Evolutionary conservation across 2,888 invertebrate genomes (phyloP).

Genomic region (Polydrusus pterygomalis): DNA sequence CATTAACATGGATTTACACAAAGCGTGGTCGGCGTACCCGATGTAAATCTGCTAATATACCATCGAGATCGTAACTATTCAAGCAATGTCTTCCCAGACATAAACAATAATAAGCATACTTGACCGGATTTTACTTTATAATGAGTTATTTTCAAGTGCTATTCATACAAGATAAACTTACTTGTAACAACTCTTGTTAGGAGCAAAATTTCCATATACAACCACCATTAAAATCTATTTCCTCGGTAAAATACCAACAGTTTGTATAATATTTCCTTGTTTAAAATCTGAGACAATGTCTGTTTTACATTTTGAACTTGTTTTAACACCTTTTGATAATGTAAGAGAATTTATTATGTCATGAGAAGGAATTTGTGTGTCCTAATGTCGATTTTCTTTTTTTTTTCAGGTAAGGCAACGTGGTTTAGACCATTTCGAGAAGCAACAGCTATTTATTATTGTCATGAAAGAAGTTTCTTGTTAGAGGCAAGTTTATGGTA

Average conservation of each 20-base stretch:
- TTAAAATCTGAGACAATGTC: conserved; percentile 51
- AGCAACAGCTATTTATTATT: background rate
- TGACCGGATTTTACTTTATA: conserved; percentile 50
- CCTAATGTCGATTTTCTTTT: conserved; percentile 37
- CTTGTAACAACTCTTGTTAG: conserved; percentile 52
- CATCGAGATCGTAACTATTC: background rate
- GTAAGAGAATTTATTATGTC: conserved; percentile 46
- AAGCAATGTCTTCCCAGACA: conserved; percentile 22
- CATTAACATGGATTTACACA: background rate
- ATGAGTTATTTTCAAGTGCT: conserved; percentile 42
- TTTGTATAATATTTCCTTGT: conserved; percentile 46
- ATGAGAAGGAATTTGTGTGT: conserved; percentile 36
- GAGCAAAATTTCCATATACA: conserved; percentile 52
- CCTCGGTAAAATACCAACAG: conserved; percentile 39
- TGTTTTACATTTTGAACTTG: conserved; percentile 52
- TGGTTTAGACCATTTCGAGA: background rate
- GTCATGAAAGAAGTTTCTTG: background rate
- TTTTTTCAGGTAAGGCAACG: conserved; percentile 44
- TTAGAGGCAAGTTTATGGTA: background rate
- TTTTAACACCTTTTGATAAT: conserved; percentile 48
- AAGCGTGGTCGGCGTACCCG: background rate
- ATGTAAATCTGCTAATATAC: conserved; percentile 3
- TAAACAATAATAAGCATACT: conserved; percentile 18
- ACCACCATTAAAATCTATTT: conserved; percentile 47
- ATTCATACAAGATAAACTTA: conserved; percentile 49